Evolutionary conservation across 2,797 vertebrate genomes (phyloP).

Genomic region (Pangasius macronema): DNA sequence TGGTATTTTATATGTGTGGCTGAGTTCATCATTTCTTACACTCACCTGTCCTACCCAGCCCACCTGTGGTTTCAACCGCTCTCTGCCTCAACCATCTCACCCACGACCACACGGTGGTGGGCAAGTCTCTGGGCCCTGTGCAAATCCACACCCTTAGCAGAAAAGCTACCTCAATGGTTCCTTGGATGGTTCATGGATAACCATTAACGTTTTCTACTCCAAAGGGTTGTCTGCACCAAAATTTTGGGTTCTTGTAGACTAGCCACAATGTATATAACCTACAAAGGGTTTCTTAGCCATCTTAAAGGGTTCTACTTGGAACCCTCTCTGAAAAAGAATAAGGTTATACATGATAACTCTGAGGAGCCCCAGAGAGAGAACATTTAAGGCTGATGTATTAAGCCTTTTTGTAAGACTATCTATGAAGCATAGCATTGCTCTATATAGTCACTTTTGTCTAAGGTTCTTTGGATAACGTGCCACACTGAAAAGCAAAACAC

Average conservation of each 20-base stretch:
- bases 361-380: neutral
- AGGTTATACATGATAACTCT: neutral
- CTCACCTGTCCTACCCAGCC: no score
- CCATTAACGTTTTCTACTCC: neutral
- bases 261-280: neutral
- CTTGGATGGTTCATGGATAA: neutral
- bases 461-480: neutral
- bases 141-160: neutral
- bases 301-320: neutral
- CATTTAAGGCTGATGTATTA: neutral
- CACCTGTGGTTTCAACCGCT: neutral
- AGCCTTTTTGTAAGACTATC: neutral
- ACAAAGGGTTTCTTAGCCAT: neutral
- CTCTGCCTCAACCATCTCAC: neutral
- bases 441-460: neutral
- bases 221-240: neutral
- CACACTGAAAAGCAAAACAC: neutral
- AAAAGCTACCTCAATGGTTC: neutral
- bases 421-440: neutral
- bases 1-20: neutral
- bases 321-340: neutral
- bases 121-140: neutral
- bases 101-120: neutral
- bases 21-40: neutral
- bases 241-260: neutral